Conservation (phyloP, 2,113 vertebrate species). For the Vidua macroura region DNA sequence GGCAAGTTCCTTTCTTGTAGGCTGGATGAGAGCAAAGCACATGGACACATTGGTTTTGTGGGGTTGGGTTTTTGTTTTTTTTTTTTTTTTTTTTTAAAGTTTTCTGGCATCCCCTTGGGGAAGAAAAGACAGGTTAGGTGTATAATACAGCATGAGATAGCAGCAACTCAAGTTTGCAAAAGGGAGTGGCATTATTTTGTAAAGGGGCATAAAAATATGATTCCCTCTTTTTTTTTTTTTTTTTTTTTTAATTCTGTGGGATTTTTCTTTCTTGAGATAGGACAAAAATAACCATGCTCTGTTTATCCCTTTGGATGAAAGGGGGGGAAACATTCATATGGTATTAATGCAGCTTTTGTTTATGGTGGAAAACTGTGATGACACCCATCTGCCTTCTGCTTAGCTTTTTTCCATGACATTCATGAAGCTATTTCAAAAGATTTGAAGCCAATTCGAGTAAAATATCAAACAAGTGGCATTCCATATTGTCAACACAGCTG, state of each 20-base stretch:
- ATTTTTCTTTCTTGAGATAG: background rate
- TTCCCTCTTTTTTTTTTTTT: background rate
- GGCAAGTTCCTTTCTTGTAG: background rate
- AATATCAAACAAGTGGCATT: slow-evolving; percentile 42
- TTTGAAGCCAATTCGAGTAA: background rate
- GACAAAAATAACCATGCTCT: slow-evolving; percentile 23
- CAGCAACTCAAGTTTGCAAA: background rate
- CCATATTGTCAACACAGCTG: slow-evolving; percentile 51
- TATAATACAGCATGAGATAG: background rate
- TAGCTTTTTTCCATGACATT: slow-evolving; percentile 38
- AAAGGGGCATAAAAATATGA: background rate
- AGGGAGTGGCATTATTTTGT: background rate
- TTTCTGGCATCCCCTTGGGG: background rate
- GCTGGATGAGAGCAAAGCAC: background rate
- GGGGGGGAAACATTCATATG: background rate
- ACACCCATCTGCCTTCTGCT: slow-evolving; percentile 51
- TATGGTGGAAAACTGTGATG: slow-evolving; percentile 27
- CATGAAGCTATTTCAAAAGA: slow-evolving; percentile 31
- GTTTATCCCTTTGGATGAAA: slow-evolving; percentile 26
- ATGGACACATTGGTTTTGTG: fast-evolving
- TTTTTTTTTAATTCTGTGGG: background rate
- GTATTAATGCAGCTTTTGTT: slow-evolving; percentile 63
- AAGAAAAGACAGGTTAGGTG: background rate
- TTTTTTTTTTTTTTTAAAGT: background rate
- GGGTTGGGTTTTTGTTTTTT: background rate